Conservation (phyloP, 2,888 invertebrate species). For the Cosmia pyralina region DNA sequence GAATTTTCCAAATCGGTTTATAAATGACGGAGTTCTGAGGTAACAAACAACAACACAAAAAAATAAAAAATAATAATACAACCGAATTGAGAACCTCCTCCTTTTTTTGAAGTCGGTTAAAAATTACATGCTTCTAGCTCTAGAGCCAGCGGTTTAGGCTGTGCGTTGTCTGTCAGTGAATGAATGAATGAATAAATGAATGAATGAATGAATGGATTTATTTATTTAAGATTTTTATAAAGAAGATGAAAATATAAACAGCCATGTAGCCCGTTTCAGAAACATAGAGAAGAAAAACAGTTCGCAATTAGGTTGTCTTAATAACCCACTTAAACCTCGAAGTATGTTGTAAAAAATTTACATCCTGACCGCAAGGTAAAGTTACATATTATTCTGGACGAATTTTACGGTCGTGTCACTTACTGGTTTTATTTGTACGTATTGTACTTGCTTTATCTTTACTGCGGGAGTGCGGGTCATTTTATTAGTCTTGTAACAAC, state of each 20-base stretch:
- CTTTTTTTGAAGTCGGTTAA: too few species aligned
- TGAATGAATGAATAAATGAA: not conserved
- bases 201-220: too few species aligned
- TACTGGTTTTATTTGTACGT: conserved; percentile 67
- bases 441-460: conserved; percentile 71
- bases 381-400: conserved; percentile 63
- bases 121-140: too few species aligned
- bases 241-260: not conserved
- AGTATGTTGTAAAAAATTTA: conserved; percentile 29
- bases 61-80: too few species aligned
- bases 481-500: conserved; percentile 73
- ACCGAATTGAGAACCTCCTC: too few species aligned
- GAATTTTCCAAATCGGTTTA: too few species aligned
- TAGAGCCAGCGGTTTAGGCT: not conserved
- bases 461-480: conserved; percentile 71
- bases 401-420: conserved; percentile 66
- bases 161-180: not conserved
- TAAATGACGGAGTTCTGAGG: too few species aligned
- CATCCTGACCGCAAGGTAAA: conserved; percentile 48
- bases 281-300: not conserved
- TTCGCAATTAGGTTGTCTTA: conserved; percentile 1
- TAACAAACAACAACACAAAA: too few species aligned
- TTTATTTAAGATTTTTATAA: too few species aligned
- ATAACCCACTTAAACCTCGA: conserved; percentile 24
- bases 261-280: not conserved